Base-by-base conservation (phyloP, 2,888 invertebrate species). In the Digitonthophagus gazella region DNA sequence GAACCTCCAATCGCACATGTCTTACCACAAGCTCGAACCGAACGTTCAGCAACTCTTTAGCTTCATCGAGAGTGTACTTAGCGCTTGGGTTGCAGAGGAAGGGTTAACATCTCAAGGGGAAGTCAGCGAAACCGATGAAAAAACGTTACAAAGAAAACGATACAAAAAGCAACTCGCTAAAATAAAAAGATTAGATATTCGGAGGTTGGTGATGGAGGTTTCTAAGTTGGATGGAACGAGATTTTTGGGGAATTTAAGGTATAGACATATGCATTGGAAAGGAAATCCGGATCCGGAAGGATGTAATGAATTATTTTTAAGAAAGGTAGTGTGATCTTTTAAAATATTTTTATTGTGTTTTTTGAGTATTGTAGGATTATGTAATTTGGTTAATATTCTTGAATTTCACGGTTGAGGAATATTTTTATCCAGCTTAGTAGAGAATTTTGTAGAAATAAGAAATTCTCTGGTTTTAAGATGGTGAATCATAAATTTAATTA, bases 251-350 rank as follows among this genome's bases (percentile, higher is more conserved):
- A 91, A 90, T 78, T 86, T 91, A 64, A 85, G 91, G 73, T 91
- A 88, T 81, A 86, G 91, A 63, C 94, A 95, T 81, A 89, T 91
- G 77, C 94, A 95, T 83, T 93, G 93, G 90, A 91, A 93, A 78
- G 90, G 92, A 72, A 91, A 93, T 57, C 92, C 93, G 69, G 93
- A 93, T 82, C 91, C 93, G 68, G 93, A 93, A 82, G 91, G 92
- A 77, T 96, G 95, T 85, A 95, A 95, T 81, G 93, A 94, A 83
- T 86, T 91, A 77, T 95, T 96, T 85, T 87, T 95, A 71, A 88
- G 91, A 84, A 95, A 94, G 93, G 95, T 95, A n/a, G n/a, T n/a
- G n/a, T n/a, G n/a, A n/a, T n/a, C n/a, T n/a, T n/a, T n/a, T n/a
- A n/a, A n/a, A n/a, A n/a, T n/a, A 85, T 57, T 64, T 58, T 18